Conservation (phyloP, 2,113 vertebrate species). For the Prietella phreatophila region DNA sequence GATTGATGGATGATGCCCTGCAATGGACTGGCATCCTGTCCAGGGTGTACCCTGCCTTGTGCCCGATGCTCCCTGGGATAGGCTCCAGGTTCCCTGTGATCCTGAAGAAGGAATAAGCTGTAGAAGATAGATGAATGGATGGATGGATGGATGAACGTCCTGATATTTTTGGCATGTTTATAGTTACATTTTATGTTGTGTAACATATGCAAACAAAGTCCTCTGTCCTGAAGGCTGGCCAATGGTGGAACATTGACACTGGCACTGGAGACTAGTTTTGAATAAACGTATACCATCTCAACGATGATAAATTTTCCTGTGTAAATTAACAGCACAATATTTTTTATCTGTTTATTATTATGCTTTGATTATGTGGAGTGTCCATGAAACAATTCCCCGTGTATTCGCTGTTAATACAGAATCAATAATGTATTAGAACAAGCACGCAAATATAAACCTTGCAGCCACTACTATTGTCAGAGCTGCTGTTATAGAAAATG, state of each 20-base stretch:
- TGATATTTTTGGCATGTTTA: not conserved
- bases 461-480: not conserved
- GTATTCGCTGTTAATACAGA: not conserved
- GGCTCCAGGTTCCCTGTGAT: no score
- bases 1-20: no score
- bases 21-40: no score
- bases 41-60: no score
- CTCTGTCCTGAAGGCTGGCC: not conserved
- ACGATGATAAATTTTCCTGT: not conserved
- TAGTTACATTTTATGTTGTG: not conserved
- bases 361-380: not conserved
- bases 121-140: no score
- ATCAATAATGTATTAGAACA: not conserved
- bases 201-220: not conserved
- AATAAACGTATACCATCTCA: no score
- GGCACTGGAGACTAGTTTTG: not conserved
- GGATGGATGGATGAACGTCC: no score
- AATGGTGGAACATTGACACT: not conserved
- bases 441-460: not conserved
- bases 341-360: not conserved
- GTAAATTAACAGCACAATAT: not conserved
- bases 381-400: not conserved
- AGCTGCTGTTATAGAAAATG: not conserved
- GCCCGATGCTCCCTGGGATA: no score
- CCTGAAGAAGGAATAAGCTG: no score